These are phyloP conservation scores for Fukomys damarensis DNA, from an alignment of 2,113 vertebrate species.

Conservation along the genomic window DNA sequence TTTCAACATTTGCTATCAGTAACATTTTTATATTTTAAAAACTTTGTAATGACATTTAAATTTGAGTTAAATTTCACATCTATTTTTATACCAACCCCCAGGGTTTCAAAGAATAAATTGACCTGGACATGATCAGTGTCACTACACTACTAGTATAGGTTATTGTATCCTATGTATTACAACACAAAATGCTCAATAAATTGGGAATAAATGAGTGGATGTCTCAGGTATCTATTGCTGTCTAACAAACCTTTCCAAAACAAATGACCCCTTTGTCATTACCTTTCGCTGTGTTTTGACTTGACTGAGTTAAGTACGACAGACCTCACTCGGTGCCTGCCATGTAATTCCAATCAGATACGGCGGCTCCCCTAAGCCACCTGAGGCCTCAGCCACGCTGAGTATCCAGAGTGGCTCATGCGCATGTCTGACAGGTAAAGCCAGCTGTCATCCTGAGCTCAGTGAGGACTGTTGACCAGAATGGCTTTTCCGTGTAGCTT, in stretches of 20 bases:
- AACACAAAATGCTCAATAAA: background rate
- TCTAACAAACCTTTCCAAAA: background rate
- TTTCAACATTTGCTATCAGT: background rate
- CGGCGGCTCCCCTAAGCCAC: background rate
- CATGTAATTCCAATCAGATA: background rate
- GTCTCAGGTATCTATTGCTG: background rate
- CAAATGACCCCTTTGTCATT: background rate
- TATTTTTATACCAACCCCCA: background rate
- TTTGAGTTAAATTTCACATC: background rate
- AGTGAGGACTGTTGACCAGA: background rate
- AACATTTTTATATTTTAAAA: background rate
- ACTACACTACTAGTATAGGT: background rate
- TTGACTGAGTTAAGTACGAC: background rate
- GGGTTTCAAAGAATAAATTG: background rate
- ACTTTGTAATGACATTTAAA: background rate
- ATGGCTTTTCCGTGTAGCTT: background rate
- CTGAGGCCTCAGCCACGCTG: background rate
- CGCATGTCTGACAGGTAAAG: background rate
- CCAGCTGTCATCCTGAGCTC: background rate
- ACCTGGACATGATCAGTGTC: background rate
- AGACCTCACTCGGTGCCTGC: background rate
- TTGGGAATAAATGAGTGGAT: background rate
- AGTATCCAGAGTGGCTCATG: background rate
- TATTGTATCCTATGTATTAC: background rate
- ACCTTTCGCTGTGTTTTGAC: background rate